Evolutionary conservation across 2,113 vertebrate genomes (phyloP).

Genomic region (Scytalopus superciliaris): DNA sequence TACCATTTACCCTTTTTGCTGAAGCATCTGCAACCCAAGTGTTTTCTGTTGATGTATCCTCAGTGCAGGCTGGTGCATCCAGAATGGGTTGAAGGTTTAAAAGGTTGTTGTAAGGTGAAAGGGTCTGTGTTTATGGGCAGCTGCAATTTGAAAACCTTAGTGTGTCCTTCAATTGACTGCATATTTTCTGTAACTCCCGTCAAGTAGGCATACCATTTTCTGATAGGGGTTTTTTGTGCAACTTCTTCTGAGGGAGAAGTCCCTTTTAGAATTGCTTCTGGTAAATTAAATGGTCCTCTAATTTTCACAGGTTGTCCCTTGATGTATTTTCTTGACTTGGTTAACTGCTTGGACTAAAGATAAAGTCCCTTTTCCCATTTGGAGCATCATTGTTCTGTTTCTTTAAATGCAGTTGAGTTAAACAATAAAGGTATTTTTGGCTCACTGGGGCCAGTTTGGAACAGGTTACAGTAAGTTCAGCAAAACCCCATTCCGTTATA

Average conservation of each 20-base stretch:
- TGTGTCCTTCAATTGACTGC: not conserved
- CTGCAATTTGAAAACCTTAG: not conserved
- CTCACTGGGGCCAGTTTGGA: not conserved
- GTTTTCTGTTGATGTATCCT: not conserved
- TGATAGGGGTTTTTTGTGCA: not conserved
- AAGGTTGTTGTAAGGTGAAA: not conserved
- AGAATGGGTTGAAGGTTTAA: not conserved
- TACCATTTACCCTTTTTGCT: not conserved
- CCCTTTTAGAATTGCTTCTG: not conserved
- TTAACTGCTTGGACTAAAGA: not conserved
- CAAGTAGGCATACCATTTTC: not conserved
- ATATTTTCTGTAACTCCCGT: not conserved
- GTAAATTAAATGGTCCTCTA: not conserved
- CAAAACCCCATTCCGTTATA: not conserved
- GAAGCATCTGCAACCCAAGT: not conserved
- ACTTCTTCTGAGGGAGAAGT: not conserved
- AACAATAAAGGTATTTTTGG: not conserved
- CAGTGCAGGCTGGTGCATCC: not conserved
- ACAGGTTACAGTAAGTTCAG: not conserved
- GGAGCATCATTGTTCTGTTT: not conserved
- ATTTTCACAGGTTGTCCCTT: not conserved
- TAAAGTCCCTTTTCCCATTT: not conserved
- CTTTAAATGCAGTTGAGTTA: not conserved
- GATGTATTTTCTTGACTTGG: not conserved
- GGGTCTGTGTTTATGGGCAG: not conserved